Evolutionary conservation across 2,797 vertebrate species (phyloP).

Genomic region (Sebastes jordani): DNA sequence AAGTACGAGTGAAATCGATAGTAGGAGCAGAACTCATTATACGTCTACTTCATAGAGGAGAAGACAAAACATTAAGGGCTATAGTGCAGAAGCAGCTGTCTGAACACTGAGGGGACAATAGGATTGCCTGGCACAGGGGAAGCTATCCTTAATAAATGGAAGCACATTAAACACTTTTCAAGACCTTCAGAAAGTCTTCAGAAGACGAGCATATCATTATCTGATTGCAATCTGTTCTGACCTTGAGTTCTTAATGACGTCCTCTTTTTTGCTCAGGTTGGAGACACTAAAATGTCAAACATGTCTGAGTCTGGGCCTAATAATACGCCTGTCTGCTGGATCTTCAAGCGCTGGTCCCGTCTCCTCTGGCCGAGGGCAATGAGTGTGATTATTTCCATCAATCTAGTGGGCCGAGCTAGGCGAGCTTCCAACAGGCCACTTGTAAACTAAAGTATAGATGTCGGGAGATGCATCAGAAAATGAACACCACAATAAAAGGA

Average conservation of each 20-base stretch:
- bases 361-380: constrained; percentile 15
- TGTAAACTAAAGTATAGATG: background rate
- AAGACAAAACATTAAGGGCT: background rate
- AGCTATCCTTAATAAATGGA: constrained; percentile 2
- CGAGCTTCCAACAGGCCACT: background rate
- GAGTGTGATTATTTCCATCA: constrained; percentile 14
- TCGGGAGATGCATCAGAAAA: background rate
- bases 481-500: background rate
- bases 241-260: constrained; percentile 49
- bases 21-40: background rate
- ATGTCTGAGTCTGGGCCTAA: constrained; percentile 15
- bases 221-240: constrained; percentile 53
- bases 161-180: background rate
- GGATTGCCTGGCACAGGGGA: background rate
- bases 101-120: background rate
- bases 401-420: background rate
- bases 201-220: constrained; percentile 32
- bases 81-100: background rate
- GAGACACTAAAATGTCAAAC: constrained; percentile 49
- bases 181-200: constrained; percentile 2
- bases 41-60: too few relatives aligned
- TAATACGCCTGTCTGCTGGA: constrained; percentile 40
- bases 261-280: constrained; percentile 19
- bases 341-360: constrained; percentile 17
- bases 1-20: constrained; percentile 1